A percentile compares a stretch with the other conserved stretches of the same genome.
Conservation (phyloP, 2,888 invertebrate species). For the Eudemis profundana region DNA sequence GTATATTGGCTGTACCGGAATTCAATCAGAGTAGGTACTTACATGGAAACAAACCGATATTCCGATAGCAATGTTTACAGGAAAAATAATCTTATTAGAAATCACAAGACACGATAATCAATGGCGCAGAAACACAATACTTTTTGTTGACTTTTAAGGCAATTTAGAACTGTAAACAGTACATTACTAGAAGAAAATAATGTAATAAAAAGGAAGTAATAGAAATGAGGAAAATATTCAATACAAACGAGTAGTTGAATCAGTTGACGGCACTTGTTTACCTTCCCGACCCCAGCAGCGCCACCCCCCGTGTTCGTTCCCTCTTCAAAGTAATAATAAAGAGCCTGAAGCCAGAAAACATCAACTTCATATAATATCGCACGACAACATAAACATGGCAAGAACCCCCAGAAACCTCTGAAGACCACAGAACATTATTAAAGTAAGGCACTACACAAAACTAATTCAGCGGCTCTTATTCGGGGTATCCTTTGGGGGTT, state of each 20-base stretch:
- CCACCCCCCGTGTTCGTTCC: conserved; percentile 68
- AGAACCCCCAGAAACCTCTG: conserved; percentile 76
- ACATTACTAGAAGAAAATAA: conserved; percentile 2
- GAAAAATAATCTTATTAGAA: no score
- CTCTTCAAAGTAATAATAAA: conserved; percentile 83
- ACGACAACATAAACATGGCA: conserved; percentile 74
- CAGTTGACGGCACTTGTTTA: conserved; percentile 78
- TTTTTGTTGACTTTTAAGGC: neutral
- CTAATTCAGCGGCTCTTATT: conserved; percentile 77
- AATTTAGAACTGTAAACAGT: neutral
- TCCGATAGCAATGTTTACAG: no score
- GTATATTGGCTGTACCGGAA: no score
- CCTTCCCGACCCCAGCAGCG: conserved; percentile 70
- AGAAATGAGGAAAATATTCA: conserved; percentile 66
- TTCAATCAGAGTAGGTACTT: no score
- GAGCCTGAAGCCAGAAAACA: conserved; percentile 85
- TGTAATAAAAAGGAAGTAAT: conserved; percentile 45
- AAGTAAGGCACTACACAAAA: conserved; percentile 78
- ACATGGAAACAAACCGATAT: no score
- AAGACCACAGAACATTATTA: conserved; percentile 79
- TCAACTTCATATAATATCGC: conserved; percentile 76
- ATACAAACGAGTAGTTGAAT: conserved; percentile 73
- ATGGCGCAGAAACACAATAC: neutral
- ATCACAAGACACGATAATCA: no score
- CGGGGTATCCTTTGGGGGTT: conserved; percentile 69